Percentiles rank a stretch among this genome's conserved stretches.
These are phyloP conservation scores for Brevipalpus yothersi DNA, from an alignment of 1,140 invertebrate species.

Conservation along the genomic window DNA sequence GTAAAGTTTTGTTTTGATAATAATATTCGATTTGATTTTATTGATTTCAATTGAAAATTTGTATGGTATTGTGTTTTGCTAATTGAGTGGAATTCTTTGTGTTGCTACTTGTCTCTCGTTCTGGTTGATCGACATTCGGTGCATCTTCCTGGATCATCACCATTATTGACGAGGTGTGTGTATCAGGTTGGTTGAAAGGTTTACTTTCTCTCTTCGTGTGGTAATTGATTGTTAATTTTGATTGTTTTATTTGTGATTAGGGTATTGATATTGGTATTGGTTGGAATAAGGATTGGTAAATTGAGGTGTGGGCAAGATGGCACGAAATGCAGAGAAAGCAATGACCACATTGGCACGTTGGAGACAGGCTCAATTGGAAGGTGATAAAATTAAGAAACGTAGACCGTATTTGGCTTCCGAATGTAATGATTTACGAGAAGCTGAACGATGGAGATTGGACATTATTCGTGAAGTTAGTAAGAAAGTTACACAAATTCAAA, in stretches of 20 bases:
- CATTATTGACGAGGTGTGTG: too few species aligned
- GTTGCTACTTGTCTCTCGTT: too few species aligned
- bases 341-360: conserved; percentile 80
- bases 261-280: not conserved
- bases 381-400: conserved; percentile 44
- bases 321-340: conserved; percentile 31
- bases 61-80: too few species aligned
- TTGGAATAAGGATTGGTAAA: not conserved
- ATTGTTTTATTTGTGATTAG: not conserved
- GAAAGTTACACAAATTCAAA: conserved; percentile 98
- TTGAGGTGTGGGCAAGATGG: conserved; percentile 13
- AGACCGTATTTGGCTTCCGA: conserved; percentile 79
- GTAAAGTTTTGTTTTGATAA: too few species aligned
- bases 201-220: not conserved
- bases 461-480: conserved; percentile 90
- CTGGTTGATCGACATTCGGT: too few species aligned
- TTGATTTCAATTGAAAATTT: too few species aligned
- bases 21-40: too few species aligned
- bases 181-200: too few species aligned
- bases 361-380: conserved; percentile 71
- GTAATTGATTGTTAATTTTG: not conserved
- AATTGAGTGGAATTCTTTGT: too few species aligned
- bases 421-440: conserved; percentile 62
- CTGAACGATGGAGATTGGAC: conserved; percentile 83
- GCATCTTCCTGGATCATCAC: too few species aligned